Percentiles rank a stretch among this genome's conserved stretches.
Conservation (phyloP, 2,113 vertebrate species). For the Lasiurus cinereus region DNA sequence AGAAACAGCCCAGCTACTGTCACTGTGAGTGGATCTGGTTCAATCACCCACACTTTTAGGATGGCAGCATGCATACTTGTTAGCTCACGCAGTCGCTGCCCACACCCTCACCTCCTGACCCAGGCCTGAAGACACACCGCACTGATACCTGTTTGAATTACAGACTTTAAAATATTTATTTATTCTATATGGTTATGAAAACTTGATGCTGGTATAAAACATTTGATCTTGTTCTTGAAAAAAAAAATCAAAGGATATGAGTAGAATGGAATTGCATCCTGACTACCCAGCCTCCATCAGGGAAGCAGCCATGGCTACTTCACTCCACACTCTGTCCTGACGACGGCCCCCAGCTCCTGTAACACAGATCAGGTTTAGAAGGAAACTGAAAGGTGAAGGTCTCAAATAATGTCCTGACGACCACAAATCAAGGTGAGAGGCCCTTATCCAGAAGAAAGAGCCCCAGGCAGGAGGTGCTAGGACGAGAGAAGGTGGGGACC, state of each 20-base stretch:
- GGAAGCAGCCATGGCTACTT: accelerated
- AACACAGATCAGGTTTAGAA: accelerated
- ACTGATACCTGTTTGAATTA: conserved; percentile 11
- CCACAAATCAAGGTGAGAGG: too few relatives aligned
- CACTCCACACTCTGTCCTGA: accelerated
- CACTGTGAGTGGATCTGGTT: background rate
- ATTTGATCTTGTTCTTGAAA: conserved; percentile 60
- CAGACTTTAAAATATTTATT: conserved; percentile 67
- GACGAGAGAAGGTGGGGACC: background rate
- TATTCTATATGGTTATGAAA: conserved; percentile 55
- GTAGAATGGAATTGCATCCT: conserved; percentile 19
- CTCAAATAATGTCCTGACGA: accelerated
- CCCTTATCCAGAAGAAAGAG: background rate
- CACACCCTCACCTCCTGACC: background rate
- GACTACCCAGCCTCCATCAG: accelerated
- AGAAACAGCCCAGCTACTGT: background rate
- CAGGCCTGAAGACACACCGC: accelerated
- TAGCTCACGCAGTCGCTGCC: accelerated
- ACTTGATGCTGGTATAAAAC: conserved; percentile 7
- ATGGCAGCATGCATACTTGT: accelerated
- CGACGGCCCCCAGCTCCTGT: background rate
- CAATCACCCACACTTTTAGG: background rate
- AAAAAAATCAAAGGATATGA: background rate
- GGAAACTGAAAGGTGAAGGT: background rate
- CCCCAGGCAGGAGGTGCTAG: accelerated